Percentiles rank a stretch among this genome's conserved stretches.
These are phyloP conservation scores for Nymphicus hollandicus DNA, from an alignment of 2,113 vertebrate species.

Conservation along the genomic window DNA sequence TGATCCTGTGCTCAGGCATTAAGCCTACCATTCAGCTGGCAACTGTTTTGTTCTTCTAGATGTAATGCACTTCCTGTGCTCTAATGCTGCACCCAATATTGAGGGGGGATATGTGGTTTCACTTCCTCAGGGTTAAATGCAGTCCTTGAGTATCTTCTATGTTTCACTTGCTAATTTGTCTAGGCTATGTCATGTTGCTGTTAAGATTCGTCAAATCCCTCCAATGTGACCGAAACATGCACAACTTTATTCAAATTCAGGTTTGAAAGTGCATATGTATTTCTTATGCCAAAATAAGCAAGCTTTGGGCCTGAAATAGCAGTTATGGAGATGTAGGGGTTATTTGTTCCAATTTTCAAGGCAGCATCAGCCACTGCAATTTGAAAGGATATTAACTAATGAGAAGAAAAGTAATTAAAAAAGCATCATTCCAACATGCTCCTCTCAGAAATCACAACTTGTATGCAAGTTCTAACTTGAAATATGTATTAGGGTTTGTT, in stretches of 20 bases:
- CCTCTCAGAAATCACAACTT: not conserved
- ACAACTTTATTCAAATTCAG: not conserved
- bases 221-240: accelerated
- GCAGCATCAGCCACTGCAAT: not conserved
- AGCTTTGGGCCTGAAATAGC: not conserved
- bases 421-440: not conserved
- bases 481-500: not conserved
- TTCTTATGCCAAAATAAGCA: not conserved
- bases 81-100: not conserved
- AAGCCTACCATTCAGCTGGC: not conserved
- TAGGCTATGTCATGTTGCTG: not conserved
- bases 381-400: not conserved
- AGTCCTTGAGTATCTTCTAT: not conserved
- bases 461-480: not conserved
- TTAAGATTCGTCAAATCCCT: not conserved
- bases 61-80: not conserved
- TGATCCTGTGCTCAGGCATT: not conserved
- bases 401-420: not conserved
- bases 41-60: not conserved
- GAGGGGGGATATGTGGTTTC: not conserved
- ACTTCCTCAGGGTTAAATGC: not conserved
- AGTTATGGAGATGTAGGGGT: not conserved
- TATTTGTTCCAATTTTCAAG: not conserved
- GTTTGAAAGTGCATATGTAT: not conserved
- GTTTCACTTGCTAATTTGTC: not conserved